Base-by-base conservation (phyloP, 2,113 vertebrate species). In the Oncorhynchus clarkii region DNA sequence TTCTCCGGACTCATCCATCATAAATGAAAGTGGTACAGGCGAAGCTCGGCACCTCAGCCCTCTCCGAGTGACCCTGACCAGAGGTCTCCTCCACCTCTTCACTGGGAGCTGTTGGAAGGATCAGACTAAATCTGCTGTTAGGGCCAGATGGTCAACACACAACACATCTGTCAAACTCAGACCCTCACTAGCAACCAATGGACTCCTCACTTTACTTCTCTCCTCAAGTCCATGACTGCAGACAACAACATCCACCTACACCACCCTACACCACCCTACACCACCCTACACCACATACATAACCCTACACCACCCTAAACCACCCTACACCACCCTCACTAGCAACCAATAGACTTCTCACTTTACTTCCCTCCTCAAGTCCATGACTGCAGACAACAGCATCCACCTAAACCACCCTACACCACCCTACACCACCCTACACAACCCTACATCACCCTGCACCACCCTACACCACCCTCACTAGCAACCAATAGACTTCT, bases 1-100 rank as follows among this genome's bases (percentile, higher is more conserved):
- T 96, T 95, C 94, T 89, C 88, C 83, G 76, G 82, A 86, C 93
- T 94, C 95, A 98, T 99, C 96, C 95, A 96, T 98, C 96, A 98
- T 93, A 93, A 91, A 92, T 92, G 97, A 96, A 97, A 96, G 94
- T 96, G 95, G 95, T 95, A 95, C 93, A 91, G 93, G 89, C 84
- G 80, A 87, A 88, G 89, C 86, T 85, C 24, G 86, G 91, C 91
- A 93, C 90, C 88, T 80, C 87, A 87, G 91, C 92, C 91, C 88
- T 85, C 91, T 89, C 91, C 92, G 91, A 89, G 85, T 93, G 96
- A 95, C 93, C 95, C 96, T 91, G 95, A 96, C 92, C 78, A 49
- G 87, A 90, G 92, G 89, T 90, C 91, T 90, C 91, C 92, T 93
- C 88, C 92, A 85, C 83, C 85, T 85, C 89, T 94, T 93, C 94